phyloP scores from a whole-genome alignment of 2,113 vertebrate species.

The Eolophus roseicapilla region DNA sequence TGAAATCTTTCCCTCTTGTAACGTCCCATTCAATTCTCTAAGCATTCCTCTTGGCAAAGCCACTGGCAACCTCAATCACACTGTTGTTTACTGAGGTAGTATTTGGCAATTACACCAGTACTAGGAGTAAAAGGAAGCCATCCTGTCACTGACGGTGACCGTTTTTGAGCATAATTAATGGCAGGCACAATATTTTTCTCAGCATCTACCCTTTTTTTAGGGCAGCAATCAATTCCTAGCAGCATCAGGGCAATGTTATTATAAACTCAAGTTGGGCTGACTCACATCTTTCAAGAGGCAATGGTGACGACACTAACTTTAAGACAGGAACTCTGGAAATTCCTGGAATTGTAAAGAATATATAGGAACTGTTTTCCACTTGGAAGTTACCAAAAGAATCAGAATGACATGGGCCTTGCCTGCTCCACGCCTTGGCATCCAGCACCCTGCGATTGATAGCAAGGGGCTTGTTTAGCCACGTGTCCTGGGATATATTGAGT shows the following conservation, averaged over 20 bases:
- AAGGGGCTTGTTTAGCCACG: background rate
- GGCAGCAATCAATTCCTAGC: background rate
- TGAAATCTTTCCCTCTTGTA: background rate
- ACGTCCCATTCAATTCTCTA: background rate
- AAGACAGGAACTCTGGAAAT: conserved; percentile 36
- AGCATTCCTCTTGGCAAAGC: background rate
- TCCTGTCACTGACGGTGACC: background rate
- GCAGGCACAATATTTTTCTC: background rate
- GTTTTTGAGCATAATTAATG: background rate
- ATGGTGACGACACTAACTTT: background rate
- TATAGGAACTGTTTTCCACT: background rate
- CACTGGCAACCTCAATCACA: background rate
- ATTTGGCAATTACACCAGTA: background rate
- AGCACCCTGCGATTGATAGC: accelerated
- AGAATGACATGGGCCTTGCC: background rate
- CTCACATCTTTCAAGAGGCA: background rate
- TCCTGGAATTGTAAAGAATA: conserved; percentile 38
- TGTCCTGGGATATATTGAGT: conserved; percentile 1
- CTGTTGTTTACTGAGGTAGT: background rate
- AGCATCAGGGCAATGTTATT: background rate
- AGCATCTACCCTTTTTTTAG: background rate
- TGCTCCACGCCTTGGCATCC: background rate
- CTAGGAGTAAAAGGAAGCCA: background rate
- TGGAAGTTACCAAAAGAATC: background rate
- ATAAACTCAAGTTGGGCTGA: background rate